phyloP scores from a whole-genome alignment of 1,140 invertebrate genomes.

The Dufourea novaeangliae region DNA sequence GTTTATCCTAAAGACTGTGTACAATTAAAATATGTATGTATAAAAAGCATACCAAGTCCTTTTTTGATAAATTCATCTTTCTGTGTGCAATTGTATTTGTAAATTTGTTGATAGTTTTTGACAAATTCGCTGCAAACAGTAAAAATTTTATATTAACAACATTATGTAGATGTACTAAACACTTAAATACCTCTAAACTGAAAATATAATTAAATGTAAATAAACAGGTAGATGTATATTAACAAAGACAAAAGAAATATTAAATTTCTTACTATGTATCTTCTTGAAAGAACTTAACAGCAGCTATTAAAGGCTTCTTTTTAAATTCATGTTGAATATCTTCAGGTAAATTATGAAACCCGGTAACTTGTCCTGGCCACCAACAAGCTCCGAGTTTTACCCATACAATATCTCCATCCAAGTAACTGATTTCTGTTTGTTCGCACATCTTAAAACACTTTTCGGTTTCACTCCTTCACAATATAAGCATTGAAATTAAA shows the following conservation, averaged over 20 bases:
- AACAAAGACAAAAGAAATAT: slow-evolving; percentile 24
- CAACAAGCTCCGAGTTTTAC: slow-evolving; percentile 89
- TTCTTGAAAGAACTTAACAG: slow-evolving; percentile 92
- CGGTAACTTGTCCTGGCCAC: slow-evolving; percentile 90
- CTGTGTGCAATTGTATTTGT: slow-evolving; percentile 88
- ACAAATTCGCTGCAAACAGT: slow-evolving; percentile 88
- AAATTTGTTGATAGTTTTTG: slow-evolving; percentile 87
- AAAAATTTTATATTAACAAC: slow-evolving; percentile 44
- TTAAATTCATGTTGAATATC: slow-evolving; percentile 83
- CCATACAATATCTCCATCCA: slow-evolving; percentile 90
- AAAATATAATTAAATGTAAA: slow-evolving; percentile 42
- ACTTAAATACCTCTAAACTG: slow-evolving; percentile 37
- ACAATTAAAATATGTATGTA: slow-evolving; percentile 34
- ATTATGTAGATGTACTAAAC: slow-evolving; percentile 18
- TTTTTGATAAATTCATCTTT: slow-evolving; percentile 91
- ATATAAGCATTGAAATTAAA: slow-evolving; percentile 47
- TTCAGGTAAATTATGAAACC: slow-evolving; percentile 84
- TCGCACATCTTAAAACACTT: slow-evolving; percentile 82
- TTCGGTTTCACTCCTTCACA: slow-evolving; percentile 53
- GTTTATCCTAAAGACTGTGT: background rate
- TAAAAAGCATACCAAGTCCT: slow-evolving; percentile 85
- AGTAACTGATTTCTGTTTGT: slow-evolving; percentile 85
- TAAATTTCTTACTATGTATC: slow-evolving; percentile 87
- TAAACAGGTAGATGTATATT: background rate
- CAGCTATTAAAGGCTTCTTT: slow-evolving; percentile 87